Conservation (phyloP, 2,113 vertebrate genomes). For the Origma solitaria region DNA sequence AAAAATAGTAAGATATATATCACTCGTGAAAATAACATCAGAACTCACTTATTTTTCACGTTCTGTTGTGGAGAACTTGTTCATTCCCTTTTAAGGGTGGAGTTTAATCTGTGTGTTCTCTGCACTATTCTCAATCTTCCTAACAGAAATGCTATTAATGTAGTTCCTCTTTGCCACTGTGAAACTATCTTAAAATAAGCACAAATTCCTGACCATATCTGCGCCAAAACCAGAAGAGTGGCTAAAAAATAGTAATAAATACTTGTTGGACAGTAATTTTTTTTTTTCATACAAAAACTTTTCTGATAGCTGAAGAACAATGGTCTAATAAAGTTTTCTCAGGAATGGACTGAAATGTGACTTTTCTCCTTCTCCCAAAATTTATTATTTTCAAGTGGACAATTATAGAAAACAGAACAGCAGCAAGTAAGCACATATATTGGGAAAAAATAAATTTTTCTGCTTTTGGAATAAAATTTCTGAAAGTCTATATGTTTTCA, state of each 20-base stretch:
- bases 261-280: background rate
- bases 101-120: background rate
- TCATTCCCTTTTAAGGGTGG: background rate
- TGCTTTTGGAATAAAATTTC: background rate
- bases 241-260: background rate
- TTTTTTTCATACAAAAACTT: background rate
- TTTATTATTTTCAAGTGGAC: background rate
- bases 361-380: background rate
- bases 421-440: background rate
- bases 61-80: background rate
- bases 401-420: background rate
- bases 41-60: background rate
- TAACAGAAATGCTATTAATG: background rate
- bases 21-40: background rate
- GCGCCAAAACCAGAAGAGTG: background rate
- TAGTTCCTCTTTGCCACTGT: background rate
- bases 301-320: background rate
- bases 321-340: background rate
- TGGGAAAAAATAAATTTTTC: background rate
- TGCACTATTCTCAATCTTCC: background rate
- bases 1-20: background rate
- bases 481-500: background rate
- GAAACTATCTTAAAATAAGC: background rate
- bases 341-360: background rate
- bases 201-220: background rate